Base-by-base conservation (phyloP, 2,888 invertebrate species). In the Ernsta delagoae region DNA sequence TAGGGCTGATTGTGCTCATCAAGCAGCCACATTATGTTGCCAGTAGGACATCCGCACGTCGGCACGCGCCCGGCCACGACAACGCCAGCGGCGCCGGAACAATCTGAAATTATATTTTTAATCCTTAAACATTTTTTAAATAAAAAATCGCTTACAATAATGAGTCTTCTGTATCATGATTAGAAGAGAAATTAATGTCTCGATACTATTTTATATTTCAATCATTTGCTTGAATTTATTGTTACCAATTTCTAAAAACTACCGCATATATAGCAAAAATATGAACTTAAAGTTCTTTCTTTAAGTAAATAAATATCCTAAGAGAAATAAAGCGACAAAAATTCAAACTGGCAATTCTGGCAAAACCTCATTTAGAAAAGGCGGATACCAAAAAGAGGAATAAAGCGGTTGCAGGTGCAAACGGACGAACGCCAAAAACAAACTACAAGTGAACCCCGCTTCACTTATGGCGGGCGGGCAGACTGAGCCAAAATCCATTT, bases 21-120 rank as follows among this genome's bases (percentile, higher is more conserved):
- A 84, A 96, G 93, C 83, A 96, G 94, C 96, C 96, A 96, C 95
- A 96, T 96, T 84, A 94, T 95, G 90, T 94, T 94, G 84, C 94
- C 94, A 86, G 89, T 93, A 81, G 90, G 86, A 85, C 93, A 93
- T 90, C 93, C 92, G 90, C 94, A 93, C 78, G 94, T 93, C 86
- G 90, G 92, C 90, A 90, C 90, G 88, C 92, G 92, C 86, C 84
- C 85, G 83, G 87, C 89, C 79, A 77, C 80, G 12, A 57, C 39
- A 12, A 57, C 34, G 77, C 80, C 85, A 81, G 79, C 83, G 79
- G 77, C 80, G 76, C 80, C 82, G 75, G 82, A 80, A 77, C 86
- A 81, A 81, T 88, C 92, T 92, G 88, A 74, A 89, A 31, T 11
- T n/a, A n/a, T n/a, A n/a, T n/a, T n/a, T n/a, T n/a, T n/a, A n/a